A percentile compares a stretch with the other conserved stretches of the same genome.
Conservation (phyloP, 2,113 vertebrate species). For the Vireo altiloquus region DNA sequence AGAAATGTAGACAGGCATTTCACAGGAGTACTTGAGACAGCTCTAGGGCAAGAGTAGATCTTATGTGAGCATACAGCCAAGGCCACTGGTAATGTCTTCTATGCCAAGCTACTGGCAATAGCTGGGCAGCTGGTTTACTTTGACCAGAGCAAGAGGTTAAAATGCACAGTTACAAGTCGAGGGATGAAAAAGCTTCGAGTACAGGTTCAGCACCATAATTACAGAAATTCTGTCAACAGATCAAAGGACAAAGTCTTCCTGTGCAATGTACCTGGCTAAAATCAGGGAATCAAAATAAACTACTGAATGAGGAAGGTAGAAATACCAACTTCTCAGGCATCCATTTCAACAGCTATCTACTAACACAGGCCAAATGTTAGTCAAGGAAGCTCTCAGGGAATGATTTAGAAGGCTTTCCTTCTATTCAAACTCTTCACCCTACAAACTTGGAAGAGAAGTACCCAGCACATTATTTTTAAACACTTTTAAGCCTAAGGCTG, state of each 20-base stretch:
- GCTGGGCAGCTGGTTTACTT: slow-evolving; percentile 58
- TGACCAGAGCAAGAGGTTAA: slow-evolving; percentile 73
- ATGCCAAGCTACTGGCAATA: slow-evolving; percentile 58
- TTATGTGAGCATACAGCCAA: slow-evolving; percentile 65
- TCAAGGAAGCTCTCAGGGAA: not conserved
- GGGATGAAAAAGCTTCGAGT: slow-evolving; percentile 55
- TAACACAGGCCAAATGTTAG: not conserved
- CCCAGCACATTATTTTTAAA: not conserved
- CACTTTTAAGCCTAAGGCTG: not conserved
- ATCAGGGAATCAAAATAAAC: slow-evolving; percentile 82
- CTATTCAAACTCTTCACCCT: not conserved
- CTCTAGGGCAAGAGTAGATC: slow-evolving; percentile 72
- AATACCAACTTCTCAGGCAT: slow-evolving; percentile 98
- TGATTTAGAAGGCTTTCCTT: not conserved
- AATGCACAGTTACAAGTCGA: slow-evolving; percentile 72
- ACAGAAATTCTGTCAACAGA: slow-evolving; percentile 77
- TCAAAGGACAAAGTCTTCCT: slow-evolving; percentile 85
- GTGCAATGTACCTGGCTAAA: slow-evolving; percentile 93
- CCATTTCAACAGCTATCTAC: slow-evolving; percentile 78
- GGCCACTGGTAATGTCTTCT: slow-evolving; percentile 61
- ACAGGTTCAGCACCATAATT: slow-evolving; percentile 75
- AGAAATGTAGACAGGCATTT: slow-evolving; percentile 91
- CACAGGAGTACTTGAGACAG: slow-evolving; percentile 89
- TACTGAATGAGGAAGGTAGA: slow-evolving; percentile 91
- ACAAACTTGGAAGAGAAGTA: not conserved